Base-by-base conservation (phyloP, 2,797 vertebrate species). In the Chaenodraco wilsoni region DNA sequence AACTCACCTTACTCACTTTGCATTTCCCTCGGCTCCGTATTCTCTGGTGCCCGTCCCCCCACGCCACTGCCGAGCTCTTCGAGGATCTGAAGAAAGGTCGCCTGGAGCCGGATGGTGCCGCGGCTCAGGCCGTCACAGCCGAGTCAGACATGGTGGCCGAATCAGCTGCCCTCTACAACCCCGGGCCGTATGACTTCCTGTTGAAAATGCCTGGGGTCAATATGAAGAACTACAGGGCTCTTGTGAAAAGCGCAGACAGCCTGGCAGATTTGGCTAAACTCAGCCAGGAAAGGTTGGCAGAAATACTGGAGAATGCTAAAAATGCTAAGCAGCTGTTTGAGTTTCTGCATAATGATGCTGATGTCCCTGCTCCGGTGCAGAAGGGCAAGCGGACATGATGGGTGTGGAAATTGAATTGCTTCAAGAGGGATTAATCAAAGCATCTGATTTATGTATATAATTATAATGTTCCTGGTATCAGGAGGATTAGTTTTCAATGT, bases 41-140 rank as follows among this genome's bases (percentile, higher is more conserved):
- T 11, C 95, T 99, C 56, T 99, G 98, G 98, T 98, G 98, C 79
- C 95, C 97, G 0, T 99, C 98, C 2, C 98, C 98, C 0, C 94
- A 99, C 0, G 94, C 92, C 67, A 97, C 98, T 0, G 97, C 97
- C 0, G 96, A 99, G 67, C 88, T 99, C 23, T 98, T 99, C 69
- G 91, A 96, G 75, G 98, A 97, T 19, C 86, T 99, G 65, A 99
- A 99, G 72, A 90, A 90, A 1, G 96, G 95, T 57, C 92, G 93
- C 1, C 74, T 87, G 0, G 96, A 99, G 3, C 98, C 98, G 0
- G 92, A 98, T 0, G 95, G 96, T 0, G 76, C 93, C 0, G 90
- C 92, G 0, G 97, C 98, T 0, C 90, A 95, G 91, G 97, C 97
- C 0, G 46, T 98, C 78, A 97, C 96, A 0, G 95, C 94, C 0